phyloP scores from a whole-genome alignment of 2,888 invertebrate species.

The Galerucella nymphaeae region DNA sequence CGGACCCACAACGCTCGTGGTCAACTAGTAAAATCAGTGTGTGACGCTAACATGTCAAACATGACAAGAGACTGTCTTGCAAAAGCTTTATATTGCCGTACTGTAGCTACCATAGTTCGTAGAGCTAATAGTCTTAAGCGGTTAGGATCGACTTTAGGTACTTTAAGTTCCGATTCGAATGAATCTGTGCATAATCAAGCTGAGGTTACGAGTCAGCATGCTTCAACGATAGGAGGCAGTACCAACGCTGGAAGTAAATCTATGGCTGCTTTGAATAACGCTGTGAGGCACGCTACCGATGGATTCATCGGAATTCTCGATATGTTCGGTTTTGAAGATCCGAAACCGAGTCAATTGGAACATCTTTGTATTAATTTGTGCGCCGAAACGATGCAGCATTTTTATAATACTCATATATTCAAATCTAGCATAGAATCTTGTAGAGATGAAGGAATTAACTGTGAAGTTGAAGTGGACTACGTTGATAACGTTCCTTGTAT shows the following conservation, averaged over 20 bases:
- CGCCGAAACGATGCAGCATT: conserved; percentile 97
- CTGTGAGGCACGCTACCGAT: conserved; percentile 91
- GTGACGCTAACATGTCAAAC: conserved; percentile 88
- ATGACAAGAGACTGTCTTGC: conserved; percentile 90
- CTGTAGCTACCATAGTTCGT: conserved; percentile 92
- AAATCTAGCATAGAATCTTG: conserved; percentile 94
- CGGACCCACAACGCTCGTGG: conserved; percentile 83
- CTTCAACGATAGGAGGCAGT: conserved; percentile 78
- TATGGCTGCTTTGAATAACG: conserved; percentile 92
- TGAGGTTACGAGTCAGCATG: conserved; percentile 86
- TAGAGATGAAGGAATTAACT: conserved; percentile 90
- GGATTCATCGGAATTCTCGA: conserved; percentile 96
- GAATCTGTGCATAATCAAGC: conserved; percentile 91
- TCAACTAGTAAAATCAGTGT: conserved; percentile 82
- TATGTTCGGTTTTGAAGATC: conserved; percentile 97
- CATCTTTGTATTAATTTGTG: conserved; percentile 95
- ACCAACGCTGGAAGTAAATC: conserved; percentile 85
- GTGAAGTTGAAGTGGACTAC: conserved; percentile 92
- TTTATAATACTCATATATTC: conserved; percentile 97
- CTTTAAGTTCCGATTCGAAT: conserved; percentile 90
- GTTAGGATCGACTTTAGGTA: conserved; percentile 82
- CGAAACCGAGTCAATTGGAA: conserved; percentile 89
- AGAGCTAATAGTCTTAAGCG: conserved; percentile 92
- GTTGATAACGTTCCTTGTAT: conserved; percentile 96
- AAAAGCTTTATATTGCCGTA: conserved; percentile 93